phyloP scores from a whole-genome alignment of 2,797 vertebrate species.

The Miichthys miiuy region DNA sequence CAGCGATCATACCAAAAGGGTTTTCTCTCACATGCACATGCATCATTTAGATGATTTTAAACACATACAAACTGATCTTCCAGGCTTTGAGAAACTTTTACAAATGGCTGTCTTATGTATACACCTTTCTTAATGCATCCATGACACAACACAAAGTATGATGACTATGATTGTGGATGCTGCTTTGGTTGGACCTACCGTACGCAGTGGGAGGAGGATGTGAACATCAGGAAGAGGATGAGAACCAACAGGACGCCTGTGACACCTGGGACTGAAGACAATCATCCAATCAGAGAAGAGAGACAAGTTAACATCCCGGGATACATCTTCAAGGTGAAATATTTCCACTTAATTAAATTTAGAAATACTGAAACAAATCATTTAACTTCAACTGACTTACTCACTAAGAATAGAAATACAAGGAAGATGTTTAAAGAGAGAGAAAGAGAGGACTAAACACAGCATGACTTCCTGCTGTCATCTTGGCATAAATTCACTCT shows the following conservation, averaged over 20 bases:
- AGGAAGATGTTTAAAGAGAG: neutral
- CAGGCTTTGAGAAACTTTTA: conserved; percentile 2
- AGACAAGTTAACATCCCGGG: conserved; percentile 2
- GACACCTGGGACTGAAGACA: conserved; percentile 90
- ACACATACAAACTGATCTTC: neutral
- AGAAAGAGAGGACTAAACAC: conserved; percentile 8
- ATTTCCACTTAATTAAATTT: neutral
- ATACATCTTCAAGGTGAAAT: neutral
- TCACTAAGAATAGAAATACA: neutral
- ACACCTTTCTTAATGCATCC: neutral
- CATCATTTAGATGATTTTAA: neutral
- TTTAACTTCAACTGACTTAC: neutral
- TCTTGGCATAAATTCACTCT: conserved; percentile 31
- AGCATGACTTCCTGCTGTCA: conserved; percentile 27
- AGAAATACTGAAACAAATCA: neutral
- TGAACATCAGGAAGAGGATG: conserved; percentile 96
- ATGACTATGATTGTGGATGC: neutral
- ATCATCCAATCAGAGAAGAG: conserved; percentile 36
- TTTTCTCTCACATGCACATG: neutral
- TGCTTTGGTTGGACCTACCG: conserved; percentile 82
- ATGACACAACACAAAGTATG: neutral
- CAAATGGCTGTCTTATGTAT: neutral
- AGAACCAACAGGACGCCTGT: conserved; percentile 95
- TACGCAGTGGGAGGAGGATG: conserved; percentile 93
- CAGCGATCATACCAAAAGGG: neutral